Base-by-base conservation (phyloP, 2,797 vertebrate genomes). In the Hypotaenidia philippensis region DNA sequence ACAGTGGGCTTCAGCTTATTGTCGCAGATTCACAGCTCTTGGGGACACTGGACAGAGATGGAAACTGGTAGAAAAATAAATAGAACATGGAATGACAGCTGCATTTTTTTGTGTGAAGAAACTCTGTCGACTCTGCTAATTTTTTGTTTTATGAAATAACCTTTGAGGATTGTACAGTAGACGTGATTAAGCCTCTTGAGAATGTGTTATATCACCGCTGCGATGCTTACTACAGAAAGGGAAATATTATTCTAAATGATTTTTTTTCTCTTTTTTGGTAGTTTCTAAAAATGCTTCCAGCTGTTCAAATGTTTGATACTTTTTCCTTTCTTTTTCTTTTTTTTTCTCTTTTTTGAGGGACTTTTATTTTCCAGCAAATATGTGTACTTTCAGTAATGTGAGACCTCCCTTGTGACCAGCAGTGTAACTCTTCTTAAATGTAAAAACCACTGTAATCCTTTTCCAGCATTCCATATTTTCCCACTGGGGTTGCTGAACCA, bases 261-360 rank as follows among this genome's bases (percentile, higher is more conserved):
- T 78, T 44, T 91, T 85, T 93, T 71, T n/a, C 10, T 59, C 15
- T 49, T 72, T 81, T 88, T 80, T 87, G n/a, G 45, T 94, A 81
- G 79, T 86, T 81, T 95, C 78, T 87, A 53, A 95, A 97, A 96
- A 91, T 89, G 85, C 47, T 96, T 96, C 91, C 94, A 95, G 89
- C 94, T 96, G 95, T 94, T 97, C 55, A 87, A 94, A 88, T 88
- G 77, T 91, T 74, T 90, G 52, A 82, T 94, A 47, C 44, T 70
- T 95, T 94, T 89, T 64, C 44, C 29, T 60, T 87, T 68, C 5
- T 71, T 77, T 49, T 77, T 45, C 21, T 45, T 45, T 45, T 77
- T 53, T 77, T 36, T 77, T 74, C n/a, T 32, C 56, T 56, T 75
- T 60, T 90, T 92, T 44, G 72, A 74, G 40, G 59, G 66, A 65